A percentile compares a stretch with the other conserved stretches of the same genome.
These are phyloP conservation scores for Ammospiza nelsoni DNA, from an alignment of 2,113 vertebrate genomes.

Conservation along the genomic window DNA sequence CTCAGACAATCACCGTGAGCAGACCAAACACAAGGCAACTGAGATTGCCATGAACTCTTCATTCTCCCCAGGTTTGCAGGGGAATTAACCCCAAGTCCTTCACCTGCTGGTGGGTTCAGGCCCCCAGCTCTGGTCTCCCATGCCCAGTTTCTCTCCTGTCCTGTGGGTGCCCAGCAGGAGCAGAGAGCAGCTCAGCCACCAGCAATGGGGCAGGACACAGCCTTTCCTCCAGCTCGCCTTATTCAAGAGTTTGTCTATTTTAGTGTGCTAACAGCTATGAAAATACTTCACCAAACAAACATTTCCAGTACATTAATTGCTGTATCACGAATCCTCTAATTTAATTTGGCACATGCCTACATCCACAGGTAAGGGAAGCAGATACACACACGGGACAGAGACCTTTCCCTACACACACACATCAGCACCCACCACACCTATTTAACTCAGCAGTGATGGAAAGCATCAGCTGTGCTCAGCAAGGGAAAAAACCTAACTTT, in stretches of 20 bases:
- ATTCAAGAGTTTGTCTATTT: neutral
- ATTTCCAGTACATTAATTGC: neutral
- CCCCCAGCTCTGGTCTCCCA: neutral
- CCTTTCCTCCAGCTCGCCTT: neutral
- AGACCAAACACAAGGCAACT: neutral
- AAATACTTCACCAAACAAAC: conserved; percentile 27
- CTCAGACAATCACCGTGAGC: neutral
- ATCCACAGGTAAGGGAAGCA: neutral
- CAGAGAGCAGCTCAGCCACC: neutral
- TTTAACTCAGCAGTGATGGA: neutral
- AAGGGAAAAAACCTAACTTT: neutral
- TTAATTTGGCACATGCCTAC: neutral
- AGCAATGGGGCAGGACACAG: neutral
- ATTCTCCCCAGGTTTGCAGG: neutral
- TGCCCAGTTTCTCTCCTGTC: neutral
- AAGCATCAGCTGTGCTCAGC: neutral
- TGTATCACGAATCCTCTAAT: neutral
- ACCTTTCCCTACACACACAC: neutral
- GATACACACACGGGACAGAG: neutral
- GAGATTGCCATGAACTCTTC: neutral
- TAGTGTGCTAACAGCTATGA: conserved; percentile 6
- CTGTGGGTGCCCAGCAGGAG: neutral
- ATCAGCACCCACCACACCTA: neutral
- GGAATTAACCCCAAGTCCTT: neutral
- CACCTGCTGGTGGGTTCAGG: neutral